Base-by-base conservation (phyloP, 2,113 vertebrate species). In the Acrocephalus kingi region DNA sequence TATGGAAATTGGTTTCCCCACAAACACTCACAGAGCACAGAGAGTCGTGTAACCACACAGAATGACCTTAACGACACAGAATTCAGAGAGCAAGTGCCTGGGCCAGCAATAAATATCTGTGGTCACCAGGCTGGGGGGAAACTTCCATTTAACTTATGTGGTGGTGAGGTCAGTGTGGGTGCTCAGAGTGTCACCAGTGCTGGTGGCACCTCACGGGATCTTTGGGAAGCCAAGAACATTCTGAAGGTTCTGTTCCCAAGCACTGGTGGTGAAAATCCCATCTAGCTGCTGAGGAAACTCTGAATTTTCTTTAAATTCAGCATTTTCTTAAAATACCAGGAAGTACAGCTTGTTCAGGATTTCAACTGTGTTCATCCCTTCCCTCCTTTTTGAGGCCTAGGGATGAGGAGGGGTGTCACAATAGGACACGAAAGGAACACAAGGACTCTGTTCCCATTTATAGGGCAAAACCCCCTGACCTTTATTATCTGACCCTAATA, bases 191-290 rank as follows among this genome's bases (percentile, higher is more conserved):
- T 12, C 73, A 68, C 63, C 84, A 46, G 2, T 12, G 73, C 63
- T 24, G 86, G 63, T 71, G 82, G 76, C 74, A 91, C 89, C 82
- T 73, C 21, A 1, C 67, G 55, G 83, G 33, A 37, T 74, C 89
- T 90, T 89, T 46, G 46, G 95, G 84, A 88, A 54, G 52, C 48
- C 56, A 52, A 94, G 89, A 93, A 83, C 25, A 51, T 76, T 28
- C 52, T 25, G 93, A 89, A 77, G 13, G 17, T 30, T 96, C 91
- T 94, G 91, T 94, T 94, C 79, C 75, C 93, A 84, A 93, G 80
- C 62, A 33, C 88, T 77, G 59, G 78, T 51, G 13, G 55, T 0
- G 2, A 67, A 66, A 85, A 37, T 43, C 67, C 84, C 72, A 21
- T 12, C 51, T 89, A 84, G 88, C 95, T 95, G 90, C 84, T 41